Evolutionary conservation across 2,888 invertebrate genomes (phyloP).

Genomic region (Hydroisotoma schaefferi): DNA sequence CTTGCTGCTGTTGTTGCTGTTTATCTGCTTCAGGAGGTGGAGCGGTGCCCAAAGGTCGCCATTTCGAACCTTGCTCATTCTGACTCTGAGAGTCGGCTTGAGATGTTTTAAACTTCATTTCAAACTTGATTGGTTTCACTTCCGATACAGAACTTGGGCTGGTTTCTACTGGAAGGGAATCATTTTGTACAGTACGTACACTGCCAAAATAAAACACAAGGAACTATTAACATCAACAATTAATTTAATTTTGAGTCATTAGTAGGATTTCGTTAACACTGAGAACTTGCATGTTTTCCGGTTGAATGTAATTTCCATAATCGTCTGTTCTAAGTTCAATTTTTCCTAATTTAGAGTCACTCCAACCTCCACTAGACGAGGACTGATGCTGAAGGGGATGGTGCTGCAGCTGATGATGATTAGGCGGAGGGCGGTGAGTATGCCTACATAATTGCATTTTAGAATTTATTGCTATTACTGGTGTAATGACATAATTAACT

Average conservation of each 20-base stretch:
- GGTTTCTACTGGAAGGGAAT: slow-evolving; percentile 17
- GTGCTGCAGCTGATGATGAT: too few relatives aligned
- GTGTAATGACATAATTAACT: too few relatives aligned
- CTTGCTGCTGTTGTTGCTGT: neutral
- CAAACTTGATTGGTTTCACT: slow-evolving; percentile 32
- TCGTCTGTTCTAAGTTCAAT: slow-evolving; percentile 42
- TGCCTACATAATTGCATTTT: too few relatives aligned
- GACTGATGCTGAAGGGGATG: neutral
- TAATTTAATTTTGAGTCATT: neutral
- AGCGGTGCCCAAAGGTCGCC: slow-evolving; percentile 21
- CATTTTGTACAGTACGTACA: slow-evolving; percentile 39
- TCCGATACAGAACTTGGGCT: slow-evolving; percentile 16
- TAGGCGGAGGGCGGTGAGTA: too few relatives aligned
- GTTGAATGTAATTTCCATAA: slow-evolving; percentile 38
- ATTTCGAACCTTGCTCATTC: slow-evolving; percentile 22
- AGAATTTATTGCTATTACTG: too few relatives aligned
- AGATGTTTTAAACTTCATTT: slow-evolving; percentile 35
- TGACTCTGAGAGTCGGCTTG: neutral
- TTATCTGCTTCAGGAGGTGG: neutral
- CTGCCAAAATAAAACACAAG: slow-evolving; percentile 11
- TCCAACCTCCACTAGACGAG: slow-evolving; percentile 13
- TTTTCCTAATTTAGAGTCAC: slow-evolving; percentile 25
- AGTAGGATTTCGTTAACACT: neutral
- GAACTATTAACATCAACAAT: neutral
- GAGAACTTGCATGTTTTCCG: slow-evolving; percentile 29